A percentile compares a stretch with the other conserved stretches of the same genome.
These are phyloP conservation scores for Silurus aristotelis DNA, from an alignment of 2,797 vertebrate species.

Conservation along the genomic window DNA sequence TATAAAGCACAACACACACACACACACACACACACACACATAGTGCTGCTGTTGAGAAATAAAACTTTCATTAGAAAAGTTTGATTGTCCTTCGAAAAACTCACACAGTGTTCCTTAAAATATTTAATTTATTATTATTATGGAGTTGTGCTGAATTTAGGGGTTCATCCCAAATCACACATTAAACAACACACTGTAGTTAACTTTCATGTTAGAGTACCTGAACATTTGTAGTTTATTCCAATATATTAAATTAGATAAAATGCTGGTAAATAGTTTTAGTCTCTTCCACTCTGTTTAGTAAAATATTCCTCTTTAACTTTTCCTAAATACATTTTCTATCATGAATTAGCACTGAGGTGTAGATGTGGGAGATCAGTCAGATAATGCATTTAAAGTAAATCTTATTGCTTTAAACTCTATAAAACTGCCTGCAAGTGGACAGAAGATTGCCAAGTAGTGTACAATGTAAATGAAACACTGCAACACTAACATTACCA, in stretches of 20 bases:
- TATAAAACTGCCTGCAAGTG: not conserved
- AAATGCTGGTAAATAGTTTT: not conserved
- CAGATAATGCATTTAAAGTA: not conserved
- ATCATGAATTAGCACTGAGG: not conserved
- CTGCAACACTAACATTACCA: not conserved
- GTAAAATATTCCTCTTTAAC: not conserved
- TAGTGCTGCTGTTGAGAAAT: not conserved
- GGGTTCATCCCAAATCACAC: not conserved
- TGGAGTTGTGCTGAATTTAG: not conserved
- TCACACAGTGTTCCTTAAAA: constrained; percentile 1
- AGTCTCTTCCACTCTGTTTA: not conserved
- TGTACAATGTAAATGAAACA: not conserved
- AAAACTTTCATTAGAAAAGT: not conserved
- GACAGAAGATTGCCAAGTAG: not conserved
- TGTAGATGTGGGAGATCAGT: not conserved
- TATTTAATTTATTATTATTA: not conserved
- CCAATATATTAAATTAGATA: not conserved
- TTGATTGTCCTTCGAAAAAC: constrained; percentile 4
- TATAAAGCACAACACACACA: not conserved
- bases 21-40: constrained; percentile 6
- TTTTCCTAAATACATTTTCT: not conserved
- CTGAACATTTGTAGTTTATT: not conserved
- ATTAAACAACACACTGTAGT: not conserved
- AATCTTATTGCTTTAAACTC: not conserved
- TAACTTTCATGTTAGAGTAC: not conserved